Conservation (phyloP, 92 coral and sea anemone species). For the Epizoanthus scotinus region DNA sequence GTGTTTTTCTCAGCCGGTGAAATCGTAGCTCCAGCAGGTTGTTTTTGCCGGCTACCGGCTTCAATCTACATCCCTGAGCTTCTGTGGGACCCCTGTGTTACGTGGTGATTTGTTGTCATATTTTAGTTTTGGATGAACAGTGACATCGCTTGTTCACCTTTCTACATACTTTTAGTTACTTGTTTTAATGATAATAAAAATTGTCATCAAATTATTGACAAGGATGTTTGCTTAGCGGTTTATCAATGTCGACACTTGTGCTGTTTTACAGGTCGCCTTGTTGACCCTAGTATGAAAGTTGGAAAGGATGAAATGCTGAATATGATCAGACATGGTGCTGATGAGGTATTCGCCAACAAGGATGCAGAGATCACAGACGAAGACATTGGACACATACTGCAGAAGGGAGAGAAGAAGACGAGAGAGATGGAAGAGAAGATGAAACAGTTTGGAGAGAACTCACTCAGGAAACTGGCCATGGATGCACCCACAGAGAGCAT, state of each 20-base stretch:
- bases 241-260: not conserved
- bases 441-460: constrained; percentile 98
- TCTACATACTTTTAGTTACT: too few relatives aligned
- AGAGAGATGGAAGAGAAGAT: constrained; percentile 93
- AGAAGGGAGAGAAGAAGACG: constrained; percentile 92
- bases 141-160: not conserved
- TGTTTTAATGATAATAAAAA: too few relatives aligned
- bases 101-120: not conserved
- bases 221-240: not conserved
- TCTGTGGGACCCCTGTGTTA: not conserved
- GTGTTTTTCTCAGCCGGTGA: too few relatives aligned
- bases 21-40: too few relatives aligned
- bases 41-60: too few relatives aligned
- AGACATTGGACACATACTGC: constrained; percentile 87
- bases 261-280: constrained; percentile 75
- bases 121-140: not conserved
- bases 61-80: too few relatives aligned
- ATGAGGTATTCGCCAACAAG: constrained; percentile 95
- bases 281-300: constrained; percentile 95
- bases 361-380: constrained; percentile 97
- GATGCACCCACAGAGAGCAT: constrained; percentile 96
- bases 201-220: too few relatives aligned
- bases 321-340: constrained; percentile 99
- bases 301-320: constrained; percentile 96
- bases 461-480: constrained; percentile 89